Percentiles rank a stretch among this genome's conserved stretches.
Conservation (phyloP, 2,797 vertebrate species). For the Syncerus caffer region DNA sequence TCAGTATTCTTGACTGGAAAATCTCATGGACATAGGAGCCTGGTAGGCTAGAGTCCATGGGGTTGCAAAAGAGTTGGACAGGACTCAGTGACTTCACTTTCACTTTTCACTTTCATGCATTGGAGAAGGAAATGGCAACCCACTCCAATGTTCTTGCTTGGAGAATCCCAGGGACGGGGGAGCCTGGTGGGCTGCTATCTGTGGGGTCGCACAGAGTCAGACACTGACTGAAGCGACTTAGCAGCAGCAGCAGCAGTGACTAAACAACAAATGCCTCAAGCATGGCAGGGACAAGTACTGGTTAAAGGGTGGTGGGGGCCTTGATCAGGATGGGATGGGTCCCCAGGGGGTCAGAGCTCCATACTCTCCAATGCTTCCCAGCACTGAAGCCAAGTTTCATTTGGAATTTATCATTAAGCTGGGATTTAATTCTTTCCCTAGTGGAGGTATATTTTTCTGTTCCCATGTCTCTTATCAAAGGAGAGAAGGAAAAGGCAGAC, state of each 20-base stretch:
- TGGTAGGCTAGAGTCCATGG: not conserved
- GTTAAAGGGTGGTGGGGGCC: not conserved
- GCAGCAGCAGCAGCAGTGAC: not conserved
- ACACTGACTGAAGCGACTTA: too few relatives aligned
- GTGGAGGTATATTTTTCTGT: not conserved
- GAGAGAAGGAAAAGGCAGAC: not conserved
- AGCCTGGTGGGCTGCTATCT: too few relatives aligned
- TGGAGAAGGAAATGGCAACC: too few relatives aligned
- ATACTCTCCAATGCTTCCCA: not conserved
- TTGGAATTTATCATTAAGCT: not conserved
- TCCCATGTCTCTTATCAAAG: not conserved
- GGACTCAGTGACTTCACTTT: not conserved
- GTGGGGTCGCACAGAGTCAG: too few relatives aligned
- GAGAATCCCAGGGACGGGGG: too few relatives aligned
- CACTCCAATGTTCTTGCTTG: too few relatives aligned
- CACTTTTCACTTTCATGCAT: too few relatives aligned
- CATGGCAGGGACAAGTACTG: not conserved
- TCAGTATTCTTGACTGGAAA: not conserved
- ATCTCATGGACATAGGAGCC: not conserved
- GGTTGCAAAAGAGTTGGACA: not conserved
- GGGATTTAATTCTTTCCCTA: not conserved
- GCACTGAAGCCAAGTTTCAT: not conserved
- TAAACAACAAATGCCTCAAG: not conserved
- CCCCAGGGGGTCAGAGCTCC: too few relatives aligned
- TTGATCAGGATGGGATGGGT: accelerated